Percentiles rank a stretch among this genome's conserved stretches.
Evolutionary conservation across 2,888 invertebrate species (phyloP).

Genomic region (Lasioglossum malachurum): DNA sequence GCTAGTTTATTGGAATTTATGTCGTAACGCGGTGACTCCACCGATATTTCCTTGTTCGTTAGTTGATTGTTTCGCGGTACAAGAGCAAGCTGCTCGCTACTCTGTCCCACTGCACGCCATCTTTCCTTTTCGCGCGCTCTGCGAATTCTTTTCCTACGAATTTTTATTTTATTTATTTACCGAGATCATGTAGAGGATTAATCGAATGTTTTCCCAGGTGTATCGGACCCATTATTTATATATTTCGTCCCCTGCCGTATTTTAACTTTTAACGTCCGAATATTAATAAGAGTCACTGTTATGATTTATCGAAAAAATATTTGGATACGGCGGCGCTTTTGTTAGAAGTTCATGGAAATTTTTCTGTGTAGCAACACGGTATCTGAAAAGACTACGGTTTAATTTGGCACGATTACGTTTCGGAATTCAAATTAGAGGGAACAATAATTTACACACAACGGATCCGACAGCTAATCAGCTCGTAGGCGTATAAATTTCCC

Average conservation of each 20-base stretch:
- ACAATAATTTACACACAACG: neutral
- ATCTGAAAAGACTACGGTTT: neutral
- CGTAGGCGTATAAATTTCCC: slow-evolving; percentile 7
- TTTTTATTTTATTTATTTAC: no score
- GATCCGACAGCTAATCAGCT: neutral
- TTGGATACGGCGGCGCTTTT: no score
- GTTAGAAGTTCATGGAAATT: neutral
- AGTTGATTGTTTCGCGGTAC: neutral
- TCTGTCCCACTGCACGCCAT: no score
- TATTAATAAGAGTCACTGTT: no score
- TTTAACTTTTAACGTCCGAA: no score
- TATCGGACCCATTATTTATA: no score
- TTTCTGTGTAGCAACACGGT: neutral
- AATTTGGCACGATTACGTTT: neutral
- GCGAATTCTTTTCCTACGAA: no score
- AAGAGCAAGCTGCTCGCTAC: neutral
- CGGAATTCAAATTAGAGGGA: neutral
- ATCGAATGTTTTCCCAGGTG: no score
- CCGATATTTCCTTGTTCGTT: slow-evolving; percentile 8
- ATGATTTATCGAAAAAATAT: no score
- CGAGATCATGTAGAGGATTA: no score
- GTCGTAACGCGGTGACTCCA: neutral
- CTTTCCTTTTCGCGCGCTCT: no score
- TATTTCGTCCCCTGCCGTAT: no score
- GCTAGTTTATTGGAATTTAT: slow-evolving; percentile 20